Percentiles rank a stretch among this genome's conserved stretches.
These are phyloP conservation scores for Bruchidius siliquastri DNA, from an alignment of 2,888 invertebrate genomes.

Conservation along the genomic window DNA sequence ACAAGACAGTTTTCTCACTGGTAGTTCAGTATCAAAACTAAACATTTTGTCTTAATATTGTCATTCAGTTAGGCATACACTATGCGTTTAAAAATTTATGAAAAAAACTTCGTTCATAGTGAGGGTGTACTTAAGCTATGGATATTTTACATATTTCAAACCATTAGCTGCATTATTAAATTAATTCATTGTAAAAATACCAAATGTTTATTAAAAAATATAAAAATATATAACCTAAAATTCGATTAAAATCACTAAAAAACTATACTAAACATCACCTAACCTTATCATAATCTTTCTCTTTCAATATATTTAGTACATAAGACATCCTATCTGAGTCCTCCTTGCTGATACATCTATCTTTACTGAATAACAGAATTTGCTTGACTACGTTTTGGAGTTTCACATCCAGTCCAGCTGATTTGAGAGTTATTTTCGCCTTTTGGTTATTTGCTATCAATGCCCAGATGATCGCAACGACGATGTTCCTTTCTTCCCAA, in stretches of 20 bases:
- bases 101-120: too few relatives aligned
- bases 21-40: too few relatives aligned
- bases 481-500: slow-evolving; percentile 47
- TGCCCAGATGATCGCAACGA: slow-evolving; percentile 60
- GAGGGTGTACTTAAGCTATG: too few relatives aligned
- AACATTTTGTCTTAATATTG: too few relatives aligned
- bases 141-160: too few relatives aligned
- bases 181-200: neutral
- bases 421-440: slow-evolving; percentile 55
- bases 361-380: slow-evolving; percentile 36
- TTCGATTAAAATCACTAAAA: neutral
- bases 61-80: too few relatives aligned
- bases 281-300: slow-evolving; percentile 13
- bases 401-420: slow-evolving; percentile 48
- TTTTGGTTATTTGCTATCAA: slow-evolving; percentile 66
- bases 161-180: too few relatives aligned
- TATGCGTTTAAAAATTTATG: too few relatives aligned
- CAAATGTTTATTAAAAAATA: neutral
- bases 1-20: too few relatives aligned
- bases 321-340: slow-evolving; percentile 37
- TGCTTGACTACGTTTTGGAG: slow-evolving; percentile 49
- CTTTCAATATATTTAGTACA: slow-evolving; percentile 37
- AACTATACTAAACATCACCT: slow-evolving; percentile 12
- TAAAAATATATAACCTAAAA: neutral
- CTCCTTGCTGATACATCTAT: slow-evolving; percentile 33